These are phyloP conservation scores for Platalea minor DNA, from an alignment of 2,797 vertebrate genomes.

Conservation along the genomic window DNA sequence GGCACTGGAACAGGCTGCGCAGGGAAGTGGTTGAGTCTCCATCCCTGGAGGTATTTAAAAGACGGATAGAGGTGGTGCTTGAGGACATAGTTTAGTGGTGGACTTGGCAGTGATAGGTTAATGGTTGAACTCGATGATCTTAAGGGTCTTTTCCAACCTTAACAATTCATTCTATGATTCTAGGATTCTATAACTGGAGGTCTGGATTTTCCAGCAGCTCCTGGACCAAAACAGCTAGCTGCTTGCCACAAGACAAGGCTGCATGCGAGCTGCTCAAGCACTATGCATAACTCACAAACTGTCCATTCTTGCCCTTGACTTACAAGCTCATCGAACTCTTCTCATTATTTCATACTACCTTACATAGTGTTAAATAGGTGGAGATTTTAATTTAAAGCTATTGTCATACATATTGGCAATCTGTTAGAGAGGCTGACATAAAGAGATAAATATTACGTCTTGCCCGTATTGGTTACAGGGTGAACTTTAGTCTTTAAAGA, in stretches of 20 bases:
- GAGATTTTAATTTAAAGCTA: not conserved
- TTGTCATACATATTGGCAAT: not conserved
- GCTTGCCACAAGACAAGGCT: not conserved
- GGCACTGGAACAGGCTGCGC: too few relatives aligned
- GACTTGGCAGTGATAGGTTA: too few relatives aligned
- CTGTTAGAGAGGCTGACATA: not conserved
- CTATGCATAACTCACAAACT: not conserved
- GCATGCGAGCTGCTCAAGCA: not conserved
- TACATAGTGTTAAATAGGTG: not conserved
- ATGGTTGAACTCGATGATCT: too few relatives aligned
- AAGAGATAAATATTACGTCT: not conserved
- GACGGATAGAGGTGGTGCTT: too few relatives aligned
- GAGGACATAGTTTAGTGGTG: too few relatives aligned
- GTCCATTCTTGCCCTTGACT: not conserved
- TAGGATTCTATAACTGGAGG: not conserved
- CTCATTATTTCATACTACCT: not conserved
- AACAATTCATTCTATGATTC: too few relatives aligned
- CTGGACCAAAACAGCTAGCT: not conserved
- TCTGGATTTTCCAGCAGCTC: not conserved
- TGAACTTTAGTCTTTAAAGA: not conserved
- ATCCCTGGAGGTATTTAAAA: too few relatives aligned
- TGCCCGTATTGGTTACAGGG: not conserved
- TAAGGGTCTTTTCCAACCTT: too few relatives aligned
- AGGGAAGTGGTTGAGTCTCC: too few relatives aligned
- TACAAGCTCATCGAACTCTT: not conserved